Percentiles rank a stretch among this genome's conserved stretches.
Conservation (phyloP, 2,113 vertebrate genomes). For the Apteryx owenii region DNA sequence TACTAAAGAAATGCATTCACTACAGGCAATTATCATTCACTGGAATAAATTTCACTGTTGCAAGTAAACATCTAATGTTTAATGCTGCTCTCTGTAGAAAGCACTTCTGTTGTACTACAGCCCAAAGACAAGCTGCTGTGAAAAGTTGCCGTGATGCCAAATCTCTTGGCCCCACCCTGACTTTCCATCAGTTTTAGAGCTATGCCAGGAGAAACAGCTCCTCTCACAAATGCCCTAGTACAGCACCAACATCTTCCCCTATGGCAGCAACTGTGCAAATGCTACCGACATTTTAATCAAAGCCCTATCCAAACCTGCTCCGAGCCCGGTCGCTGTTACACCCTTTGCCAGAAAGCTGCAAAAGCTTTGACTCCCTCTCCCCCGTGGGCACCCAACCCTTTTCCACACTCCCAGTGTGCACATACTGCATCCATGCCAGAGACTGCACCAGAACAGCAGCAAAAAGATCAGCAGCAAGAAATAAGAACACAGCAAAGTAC, state of each 20-base stretch:
- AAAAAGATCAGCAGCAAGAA: background rate
- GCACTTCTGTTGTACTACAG: background rate
- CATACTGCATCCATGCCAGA: background rate
- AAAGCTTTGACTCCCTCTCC: background rate
- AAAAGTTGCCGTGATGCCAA: conserved; percentile 21
- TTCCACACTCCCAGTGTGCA: background rate
- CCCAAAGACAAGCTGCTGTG: conserved; percentile 18
- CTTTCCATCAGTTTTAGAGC: conserved; percentile 31
- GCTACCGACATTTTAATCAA: background rate
- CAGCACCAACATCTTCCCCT: background rate
- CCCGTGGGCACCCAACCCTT: background rate
- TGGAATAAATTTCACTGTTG: conserved; percentile 5
- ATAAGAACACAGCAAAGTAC: background rate
- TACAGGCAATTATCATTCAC: background rate
- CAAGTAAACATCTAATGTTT: conserved; percentile 12
- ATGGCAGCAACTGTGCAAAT: background rate
- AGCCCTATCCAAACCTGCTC: background rate
- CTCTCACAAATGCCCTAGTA: background rate
- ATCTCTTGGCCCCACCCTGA: conserved; percentile 23
- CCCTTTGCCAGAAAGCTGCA: background rate
- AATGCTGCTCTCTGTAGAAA: conserved; percentile 1
- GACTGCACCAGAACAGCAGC: background rate
- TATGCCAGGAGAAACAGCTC: conserved; percentile 32
- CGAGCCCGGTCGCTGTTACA: background rate
- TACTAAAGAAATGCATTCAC: background rate